Percentiles rank a stretch among this genome's conserved stretches.
Conservation (phyloP, 2,797 vertebrate genomes). For the Scleropages formosus region DNA sequence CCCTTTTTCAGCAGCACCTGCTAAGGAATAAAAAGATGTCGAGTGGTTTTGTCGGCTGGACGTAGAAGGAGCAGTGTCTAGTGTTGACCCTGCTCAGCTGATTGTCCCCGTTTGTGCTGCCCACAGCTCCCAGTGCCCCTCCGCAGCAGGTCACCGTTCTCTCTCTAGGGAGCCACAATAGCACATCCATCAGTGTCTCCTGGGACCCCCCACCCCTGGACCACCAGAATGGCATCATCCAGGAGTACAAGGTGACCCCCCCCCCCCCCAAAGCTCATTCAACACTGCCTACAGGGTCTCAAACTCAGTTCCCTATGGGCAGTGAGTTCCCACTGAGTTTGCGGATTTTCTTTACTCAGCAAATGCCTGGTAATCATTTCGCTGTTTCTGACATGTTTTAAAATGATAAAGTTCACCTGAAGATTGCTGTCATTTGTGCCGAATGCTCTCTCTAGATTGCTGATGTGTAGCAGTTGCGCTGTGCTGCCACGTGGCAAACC, state of each 20-base stretch:
- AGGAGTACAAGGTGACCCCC: conserved; percentile 88
- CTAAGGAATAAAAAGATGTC: too few relatives aligned
- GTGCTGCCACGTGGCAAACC: not conserved
- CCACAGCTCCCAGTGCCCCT: conserved; percentile 89
- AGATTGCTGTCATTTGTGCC: not conserved
- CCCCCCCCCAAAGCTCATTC: not conserved
- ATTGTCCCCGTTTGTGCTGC: conserved; percentile 32
- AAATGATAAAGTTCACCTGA: not conserved
- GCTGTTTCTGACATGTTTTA: not conserved
- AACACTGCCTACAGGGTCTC: not conserved
- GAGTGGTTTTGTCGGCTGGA: too few relatives aligned
- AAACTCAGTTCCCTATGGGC: conserved; percentile 2
- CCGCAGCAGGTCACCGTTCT: conserved; percentile 96
- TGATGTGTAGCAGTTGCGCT: too few relatives aligned
- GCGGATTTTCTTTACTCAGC: conserved; percentile 7
- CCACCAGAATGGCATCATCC: conserved; percentile 97
- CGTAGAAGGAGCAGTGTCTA: not conserved
- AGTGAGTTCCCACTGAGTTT: not conserved
- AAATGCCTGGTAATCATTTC: not conserved
- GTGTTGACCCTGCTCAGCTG: conserved; percentile 23
- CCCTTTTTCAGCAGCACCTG: too few relatives aligned
- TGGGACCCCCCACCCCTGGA: conserved; percentile 97
- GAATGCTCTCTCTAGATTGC: not conserved
- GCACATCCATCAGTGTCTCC: conserved; percentile 97
- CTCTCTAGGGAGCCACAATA: conserved; percentile 92